These are phyloP conservation scores for Microvelia longipes DNA, from an alignment of 1,140 invertebrate species.

Conservation along the genomic window DNA sequence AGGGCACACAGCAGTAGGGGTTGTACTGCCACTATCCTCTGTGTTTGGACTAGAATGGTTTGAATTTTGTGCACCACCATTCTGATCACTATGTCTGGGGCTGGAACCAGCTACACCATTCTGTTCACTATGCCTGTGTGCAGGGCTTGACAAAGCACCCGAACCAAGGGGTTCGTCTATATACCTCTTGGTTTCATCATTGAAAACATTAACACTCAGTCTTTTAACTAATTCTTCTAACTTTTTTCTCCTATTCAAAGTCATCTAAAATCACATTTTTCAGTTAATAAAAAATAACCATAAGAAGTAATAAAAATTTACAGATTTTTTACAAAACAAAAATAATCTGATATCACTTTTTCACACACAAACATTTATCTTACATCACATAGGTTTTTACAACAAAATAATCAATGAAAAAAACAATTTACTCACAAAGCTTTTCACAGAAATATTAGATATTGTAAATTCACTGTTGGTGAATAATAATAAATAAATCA, in stretches of 20 bases:
- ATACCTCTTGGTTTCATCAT: neutral
- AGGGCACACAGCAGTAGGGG: neutral
- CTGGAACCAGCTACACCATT: neutral
- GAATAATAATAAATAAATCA: too few species aligned
- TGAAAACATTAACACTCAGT: neutral
- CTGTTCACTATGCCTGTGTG: neutral
- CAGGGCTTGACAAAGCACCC: neutral
- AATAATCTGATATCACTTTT: too few species aligned
- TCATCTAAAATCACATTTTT: neutral
- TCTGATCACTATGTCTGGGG: neutral
- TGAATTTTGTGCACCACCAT: neutral
- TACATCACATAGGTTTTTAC: too few species aligned
- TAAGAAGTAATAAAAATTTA: too few species aligned
- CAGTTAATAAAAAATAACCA: too few species aligned
- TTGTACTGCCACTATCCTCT: neutral
- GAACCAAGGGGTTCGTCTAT: neutral
- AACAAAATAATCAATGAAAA: too few species aligned
- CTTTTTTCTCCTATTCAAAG: neutral
- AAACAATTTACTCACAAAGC: too few species aligned
- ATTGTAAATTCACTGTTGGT: too few species aligned
- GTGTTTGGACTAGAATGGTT: neutral
- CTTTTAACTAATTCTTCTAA: neutral
- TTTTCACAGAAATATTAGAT: too few species aligned
- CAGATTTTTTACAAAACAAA: too few species aligned
- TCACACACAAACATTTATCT: too few species aligned